phyloP scores from a whole-genome alignment of 2,888 invertebrate genomes.

The Cyaniris semiargus region DNA sequence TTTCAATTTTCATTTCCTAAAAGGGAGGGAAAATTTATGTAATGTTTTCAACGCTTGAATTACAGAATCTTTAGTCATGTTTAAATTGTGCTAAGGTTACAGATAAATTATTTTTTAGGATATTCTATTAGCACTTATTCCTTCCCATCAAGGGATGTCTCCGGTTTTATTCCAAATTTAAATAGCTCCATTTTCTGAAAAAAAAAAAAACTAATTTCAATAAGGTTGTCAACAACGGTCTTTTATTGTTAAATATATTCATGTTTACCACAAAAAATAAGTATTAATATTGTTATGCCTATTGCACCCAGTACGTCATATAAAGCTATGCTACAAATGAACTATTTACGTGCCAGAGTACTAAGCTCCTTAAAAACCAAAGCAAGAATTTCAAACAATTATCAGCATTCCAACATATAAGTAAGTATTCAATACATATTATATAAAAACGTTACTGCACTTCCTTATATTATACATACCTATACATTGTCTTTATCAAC shows the following conservation, averaged over 20 bases:
- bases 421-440: constrained; percentile 38
- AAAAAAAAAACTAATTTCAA: not conserved
- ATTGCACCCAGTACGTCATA: not conserved
- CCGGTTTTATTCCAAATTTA: not conserved
- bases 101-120: too few relatives aligned
- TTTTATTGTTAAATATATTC: too few relatives aligned
- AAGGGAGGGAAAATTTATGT: too few relatives aligned
- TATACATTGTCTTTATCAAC: constrained; percentile 24
- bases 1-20: too few relatives aligned
- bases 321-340: constrained; percentile 8
- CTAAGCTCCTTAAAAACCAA: constrained; percentile 39
- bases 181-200: not conserved
- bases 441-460: constrained; percentile 39
- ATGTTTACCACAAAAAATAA: not conserved
- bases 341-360: constrained; percentile 31
- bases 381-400: constrained; percentile 44
- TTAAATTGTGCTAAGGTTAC: too few relatives aligned
- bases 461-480: constrained; percentile 37
- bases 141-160: too few relatives aligned
- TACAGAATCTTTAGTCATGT: too few relatives aligned
- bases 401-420: constrained; percentile 44
- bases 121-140: too few relatives aligned
- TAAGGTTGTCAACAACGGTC: too few relatives aligned
- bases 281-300: too few relatives aligned
- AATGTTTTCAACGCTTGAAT: too few relatives aligned